Conservation (phyloP, 1,140 invertebrate genomes). For the Leptonema lineaticorne region DNA sequence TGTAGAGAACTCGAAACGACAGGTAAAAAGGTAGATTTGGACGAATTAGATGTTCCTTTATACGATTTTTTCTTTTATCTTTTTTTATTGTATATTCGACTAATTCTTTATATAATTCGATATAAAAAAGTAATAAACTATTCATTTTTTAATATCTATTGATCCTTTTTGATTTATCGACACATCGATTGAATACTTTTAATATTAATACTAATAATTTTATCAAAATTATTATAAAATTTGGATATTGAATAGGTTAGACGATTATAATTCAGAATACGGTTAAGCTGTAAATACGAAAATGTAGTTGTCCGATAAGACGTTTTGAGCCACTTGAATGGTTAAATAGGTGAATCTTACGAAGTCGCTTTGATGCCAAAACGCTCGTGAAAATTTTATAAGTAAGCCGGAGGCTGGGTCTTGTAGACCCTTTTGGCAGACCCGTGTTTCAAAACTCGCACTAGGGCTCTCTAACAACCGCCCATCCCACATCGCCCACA, state of each 20-base stretch:
- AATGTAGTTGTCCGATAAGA: not conserved
- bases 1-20: not conserved
- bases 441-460: too few species aligned
- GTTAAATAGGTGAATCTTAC: slow-evolving; percentile 37
- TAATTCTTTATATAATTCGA: too few species aligned
- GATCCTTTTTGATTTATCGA: too few species aligned
- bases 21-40: not conserved
- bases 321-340: slow-evolving; percentile 29
- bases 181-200: too few species aligned
- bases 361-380: slow-evolving; percentile 40
- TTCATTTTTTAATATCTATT: too few species aligned
- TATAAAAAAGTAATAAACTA: too few species aligned
- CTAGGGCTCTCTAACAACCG: slow-evolving; percentile 2
- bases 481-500: not conserved
- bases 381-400: slow-evolving; percentile 40
- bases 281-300: not conserved
- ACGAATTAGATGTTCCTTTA: not conserved
- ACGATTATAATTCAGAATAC: too few species aligned
- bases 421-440: slow-evolving; percentile 20
- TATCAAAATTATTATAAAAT: too few species aligned
- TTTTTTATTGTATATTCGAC: too few species aligned
- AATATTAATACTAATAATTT: too few species aligned
- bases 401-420: slow-evolving; percentile 24
- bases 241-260: too few species aligned
- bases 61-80: too few species aligned